Percentiles rank a stretch among this genome's conserved stretches.
phyloP scores from a whole-genome alignment of 2,888 invertebrate genomes.

The Scaptomyza caliginosa region DNA sequence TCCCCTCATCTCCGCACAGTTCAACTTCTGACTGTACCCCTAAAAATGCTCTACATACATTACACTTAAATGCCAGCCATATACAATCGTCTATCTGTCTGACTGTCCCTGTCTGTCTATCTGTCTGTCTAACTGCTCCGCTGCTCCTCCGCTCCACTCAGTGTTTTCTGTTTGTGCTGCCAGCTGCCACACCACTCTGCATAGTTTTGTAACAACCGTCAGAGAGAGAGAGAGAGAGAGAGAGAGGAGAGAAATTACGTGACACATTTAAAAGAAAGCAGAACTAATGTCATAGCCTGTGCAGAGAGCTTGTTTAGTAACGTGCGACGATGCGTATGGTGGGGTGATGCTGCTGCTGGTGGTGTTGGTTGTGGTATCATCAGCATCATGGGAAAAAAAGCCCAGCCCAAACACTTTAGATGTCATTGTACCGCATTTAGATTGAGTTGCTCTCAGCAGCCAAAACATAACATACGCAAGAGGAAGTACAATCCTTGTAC shows the following conservation, averaged over 20 bases:
- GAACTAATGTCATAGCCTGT: slow-evolving; percentile 66
- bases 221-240: background rate
- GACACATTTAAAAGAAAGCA: slow-evolving; percentile 79
- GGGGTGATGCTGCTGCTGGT: background rate
- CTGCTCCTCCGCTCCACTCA: background rate
- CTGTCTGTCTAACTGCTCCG: background rate
- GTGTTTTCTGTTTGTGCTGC: background rate
- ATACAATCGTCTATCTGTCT: slow-evolving; percentile 55
- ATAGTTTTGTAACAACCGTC: slow-evolving; percentile 36
- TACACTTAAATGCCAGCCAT: slow-evolving; percentile 76
- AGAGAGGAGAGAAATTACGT: slow-evolving; percentile 63
- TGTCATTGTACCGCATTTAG: slow-evolving; percentile 81
- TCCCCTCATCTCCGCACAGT: background rate
- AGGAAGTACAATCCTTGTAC: slow-evolving; percentile 22
- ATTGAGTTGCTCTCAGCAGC: slow-evolving; percentile 79
- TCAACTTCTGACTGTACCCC: slow-evolving; percentile 22
- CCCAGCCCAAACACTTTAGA: slow-evolving; percentile 75
- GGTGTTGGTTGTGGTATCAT: slow-evolving; percentile 6
- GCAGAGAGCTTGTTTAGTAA: slow-evolving; percentile 34
- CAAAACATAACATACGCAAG: slow-evolving; percentile 74
- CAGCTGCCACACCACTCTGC: slow-evolving; percentile 13
- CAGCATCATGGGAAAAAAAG: slow-evolving; percentile 41
- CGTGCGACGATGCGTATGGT: background rate
- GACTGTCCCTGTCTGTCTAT: slow-evolving; percentile 3
- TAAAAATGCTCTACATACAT: slow-evolving; percentile 73